phyloP scores from a whole-genome alignment of 2,113 vertebrate genomes.

The Plecturocebus donacophilus region DNA sequence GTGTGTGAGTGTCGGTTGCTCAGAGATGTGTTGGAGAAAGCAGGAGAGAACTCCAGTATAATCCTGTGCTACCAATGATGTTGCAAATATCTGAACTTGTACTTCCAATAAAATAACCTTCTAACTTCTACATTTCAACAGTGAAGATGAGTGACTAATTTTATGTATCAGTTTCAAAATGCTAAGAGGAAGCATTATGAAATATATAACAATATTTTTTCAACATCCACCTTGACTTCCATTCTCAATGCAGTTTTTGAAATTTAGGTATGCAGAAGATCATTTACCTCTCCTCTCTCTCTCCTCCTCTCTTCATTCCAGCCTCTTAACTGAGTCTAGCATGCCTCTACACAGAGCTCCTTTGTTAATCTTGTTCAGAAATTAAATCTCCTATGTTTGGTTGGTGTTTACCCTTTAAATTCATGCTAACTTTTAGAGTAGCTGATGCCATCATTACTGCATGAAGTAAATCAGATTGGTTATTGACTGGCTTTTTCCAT shows the following conservation, averaged over 20 bases:
- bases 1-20: neutral
- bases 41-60: neutral
- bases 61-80: neutral
- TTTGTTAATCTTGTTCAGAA: neutral
- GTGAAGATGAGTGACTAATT: neutral
- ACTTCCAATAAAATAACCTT: neutral
- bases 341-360: neutral
- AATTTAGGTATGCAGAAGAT: neutral
- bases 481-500: neutral
- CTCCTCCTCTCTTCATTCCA: neutral
- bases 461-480: neutral
- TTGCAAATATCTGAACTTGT: neutral
- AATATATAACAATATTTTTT: neutral
- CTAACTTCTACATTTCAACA: neutral
- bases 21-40: neutral
- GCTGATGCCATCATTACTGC: neutral
- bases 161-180: neutral
- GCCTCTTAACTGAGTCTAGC: neutral
- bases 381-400: neutral
- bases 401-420: neutral
- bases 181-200: neutral
- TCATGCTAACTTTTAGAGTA: neutral
- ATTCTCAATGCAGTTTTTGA: neutral
- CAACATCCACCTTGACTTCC: neutral
- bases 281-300: neutral